Percentiles rank a stretch among this genome's conserved stretches.
Conservation (phyloP, 2,888 invertebrate species). For the Eumerus sabulonum region DNA sequence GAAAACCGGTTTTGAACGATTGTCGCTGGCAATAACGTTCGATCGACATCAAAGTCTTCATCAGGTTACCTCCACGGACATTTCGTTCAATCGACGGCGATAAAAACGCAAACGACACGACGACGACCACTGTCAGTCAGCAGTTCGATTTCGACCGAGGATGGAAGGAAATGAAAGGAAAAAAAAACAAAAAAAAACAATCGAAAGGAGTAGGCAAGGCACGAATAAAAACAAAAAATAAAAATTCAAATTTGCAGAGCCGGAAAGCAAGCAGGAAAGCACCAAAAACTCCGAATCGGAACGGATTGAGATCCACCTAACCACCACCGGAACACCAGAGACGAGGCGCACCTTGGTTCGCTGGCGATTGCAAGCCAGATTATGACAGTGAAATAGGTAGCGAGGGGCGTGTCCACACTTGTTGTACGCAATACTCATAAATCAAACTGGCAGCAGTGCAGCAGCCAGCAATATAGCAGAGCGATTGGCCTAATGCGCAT, state of each 20-base stretch:
- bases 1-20: conserved; percentile 71
- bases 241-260: background rate
- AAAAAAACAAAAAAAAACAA: background rate
- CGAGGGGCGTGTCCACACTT: conserved; percentile 61
- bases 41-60: conserved; percentile 67
- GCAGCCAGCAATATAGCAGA: conserved; percentile 1
- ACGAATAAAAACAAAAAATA: background rate
- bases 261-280: conserved; percentile 17
- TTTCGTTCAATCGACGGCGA: conserved; percentile 62
- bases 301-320: conserved; percentile 53
- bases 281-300: conserved; percentile 62
- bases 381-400: conserved; percentile 38
- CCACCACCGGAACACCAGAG: conserved; percentile 61
- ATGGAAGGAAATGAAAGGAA: background rate
- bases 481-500: conserved; percentile 25
- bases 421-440: conserved; percentile 49
- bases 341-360: conserved; percentile 61
- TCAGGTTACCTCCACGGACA: conserved; percentile 54
- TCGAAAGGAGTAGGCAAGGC: background rate
- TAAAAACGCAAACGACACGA: conserved; percentile 56
- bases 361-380: conserved; percentile 50
- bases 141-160: background rate
- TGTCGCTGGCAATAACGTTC: conserved; percentile 64
- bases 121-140: conserved; percentile 54
- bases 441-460: conserved; percentile 33